A percentile compares a stretch with the other conserved stretches of the same genome.
Evolutionary conservation across 2,113 vertebrate species (phyloP).

Genomic region (Tor tambroides): DNA sequence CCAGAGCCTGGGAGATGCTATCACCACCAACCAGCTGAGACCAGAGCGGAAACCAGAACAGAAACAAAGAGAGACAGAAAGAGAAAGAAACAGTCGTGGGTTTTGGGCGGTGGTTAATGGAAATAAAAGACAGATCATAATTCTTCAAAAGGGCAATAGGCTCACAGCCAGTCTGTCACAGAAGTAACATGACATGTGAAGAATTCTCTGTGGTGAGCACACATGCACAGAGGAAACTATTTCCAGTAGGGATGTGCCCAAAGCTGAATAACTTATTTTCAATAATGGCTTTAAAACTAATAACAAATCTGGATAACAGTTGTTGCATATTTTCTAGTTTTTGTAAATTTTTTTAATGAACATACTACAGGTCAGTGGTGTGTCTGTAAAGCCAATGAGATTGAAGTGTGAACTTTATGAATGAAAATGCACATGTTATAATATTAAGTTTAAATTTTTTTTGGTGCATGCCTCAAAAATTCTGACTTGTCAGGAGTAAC

Average conservation of each 20-base stretch:
- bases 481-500: too few relatives aligned
- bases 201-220: constrained; percentile 21
- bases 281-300: background rate
- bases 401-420: too few relatives aligned
- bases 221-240: background rate
- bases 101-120: background rate
- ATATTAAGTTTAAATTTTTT: background rate
- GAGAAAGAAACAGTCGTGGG: constrained; percentile 31
- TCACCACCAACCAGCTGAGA: constrained; percentile 77
- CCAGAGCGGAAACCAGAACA: constrained; percentile 67
- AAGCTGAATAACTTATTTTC: background rate
- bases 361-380: too few relatives aligned
- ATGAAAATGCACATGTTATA: background rate
- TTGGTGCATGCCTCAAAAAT: background rate
- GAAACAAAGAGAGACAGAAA: constrained; percentile 52
- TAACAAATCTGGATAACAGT: background rate
- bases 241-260: background rate
- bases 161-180: constrained; percentile 43
- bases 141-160: constrained; percentile 37
- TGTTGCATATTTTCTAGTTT: background rate
- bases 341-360: too few relatives aligned
- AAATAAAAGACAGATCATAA: constrained; percentile 37
- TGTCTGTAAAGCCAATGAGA: too few relatives aligned
- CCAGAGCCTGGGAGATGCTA: constrained; percentile 78
- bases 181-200: constrained; percentile 22